Conservation (phyloP, 2,888 invertebrate genomes). For the Orthonychiurus folsomi region DNA sequence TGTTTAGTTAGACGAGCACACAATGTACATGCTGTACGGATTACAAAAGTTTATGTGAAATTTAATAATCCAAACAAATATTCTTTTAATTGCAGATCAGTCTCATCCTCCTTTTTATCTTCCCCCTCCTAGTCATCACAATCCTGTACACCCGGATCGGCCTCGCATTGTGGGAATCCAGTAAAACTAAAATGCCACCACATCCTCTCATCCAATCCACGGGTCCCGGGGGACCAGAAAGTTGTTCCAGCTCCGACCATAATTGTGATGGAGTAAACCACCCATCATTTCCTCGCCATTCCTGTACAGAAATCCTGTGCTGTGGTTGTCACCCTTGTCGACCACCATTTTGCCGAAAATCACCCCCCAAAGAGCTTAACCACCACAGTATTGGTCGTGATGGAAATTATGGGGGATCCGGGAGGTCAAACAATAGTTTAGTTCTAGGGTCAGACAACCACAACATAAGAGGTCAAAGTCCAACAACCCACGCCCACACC, state of each 20-base stretch:
- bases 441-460: no score
- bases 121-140: constrained; percentile 68
- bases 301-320: constrained; percentile 5
- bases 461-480: no score
- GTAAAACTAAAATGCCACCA: constrained; percentile 12
- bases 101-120: constrained; percentile 69
- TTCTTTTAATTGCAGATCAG: no score
- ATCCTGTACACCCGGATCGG: constrained; percentile 76
- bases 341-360: neutral
- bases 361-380: neutral
- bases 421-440: no score
- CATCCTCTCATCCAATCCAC: constrained; percentile 20
- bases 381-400: neutral
- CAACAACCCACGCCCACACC: no score
- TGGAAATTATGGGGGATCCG: neutral
- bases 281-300: neutral
- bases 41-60: no score
- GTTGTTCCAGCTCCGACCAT: constrained; percentile 14
- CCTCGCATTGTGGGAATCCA: constrained; percentile 64
- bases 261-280: constrained; percentile 11
- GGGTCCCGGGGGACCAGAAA: neutral
- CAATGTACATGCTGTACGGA: no score
- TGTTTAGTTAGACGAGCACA: no score
- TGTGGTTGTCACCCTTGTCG: neutral
- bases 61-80: no score